Base-by-base conservation (phyloP, 2,113 vertebrate species). In the Meriones unguiculatus region DNA sequence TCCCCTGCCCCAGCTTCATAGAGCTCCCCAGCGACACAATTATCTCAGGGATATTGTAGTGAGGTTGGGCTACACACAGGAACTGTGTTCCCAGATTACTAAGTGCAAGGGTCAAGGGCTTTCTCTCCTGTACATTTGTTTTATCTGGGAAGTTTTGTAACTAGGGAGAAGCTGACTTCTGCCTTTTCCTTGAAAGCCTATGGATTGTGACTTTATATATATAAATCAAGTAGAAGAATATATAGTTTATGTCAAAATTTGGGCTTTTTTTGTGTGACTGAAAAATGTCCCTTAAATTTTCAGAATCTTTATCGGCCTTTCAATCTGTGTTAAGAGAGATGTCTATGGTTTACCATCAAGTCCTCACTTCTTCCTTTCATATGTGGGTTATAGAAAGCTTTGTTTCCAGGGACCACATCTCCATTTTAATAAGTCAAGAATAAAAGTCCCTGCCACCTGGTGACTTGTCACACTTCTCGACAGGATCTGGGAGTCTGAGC, bases 361-460 rank as follows among this genome's bases (percentile, higher is more conserved):
- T 5, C 25, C 15, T 7, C 10, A 90, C 3, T 95, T 8, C 5
- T 54, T 94, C 91, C 38, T 22, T 18, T 81, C 30, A 97, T 15
- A 67, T 94, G 73, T 0, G 3, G 32, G 54, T 76, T 94, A 95
- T 28, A 46, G 38, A 70, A 24, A 41, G 52, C 85, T 73, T 85
- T 30, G 30, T 52, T 72, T 95, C 59, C 30, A 41, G 75, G 22
- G 76, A 59, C 54, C 35, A 64, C 13, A 5, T 95, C 28, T 90
- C 70, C 38, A 86, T 88, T 78, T 92, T 96, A 85, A 73, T 85
- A 90, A 96, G 80, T 32, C 1, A 38, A 57, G 30, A 95, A 72
- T 78, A 70, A 89, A 96, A 94, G 87, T 17, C 20, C 0, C 32
- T 72, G 20, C 4, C n/a, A 32, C 59, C 13, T 84, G n/a, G 32